Conservation (phyloP, 1,140 invertebrate species). For the Drosophila ohnishii region DNA sequence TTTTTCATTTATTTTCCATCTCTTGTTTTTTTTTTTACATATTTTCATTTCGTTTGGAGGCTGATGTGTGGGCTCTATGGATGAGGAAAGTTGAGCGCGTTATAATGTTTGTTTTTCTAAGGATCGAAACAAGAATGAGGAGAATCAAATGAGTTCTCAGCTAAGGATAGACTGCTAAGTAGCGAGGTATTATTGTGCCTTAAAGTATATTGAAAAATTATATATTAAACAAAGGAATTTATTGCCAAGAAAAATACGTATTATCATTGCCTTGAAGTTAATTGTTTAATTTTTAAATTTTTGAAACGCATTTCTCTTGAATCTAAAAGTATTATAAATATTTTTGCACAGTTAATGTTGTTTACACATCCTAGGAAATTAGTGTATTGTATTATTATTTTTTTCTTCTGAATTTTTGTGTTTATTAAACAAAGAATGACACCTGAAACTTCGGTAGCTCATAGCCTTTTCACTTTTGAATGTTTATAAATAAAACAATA, state of each 20-base stretch:
- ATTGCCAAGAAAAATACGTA: not conserved
- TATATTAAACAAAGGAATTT: not conserved
- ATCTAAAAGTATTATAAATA: not conserved
- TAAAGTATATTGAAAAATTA: not conserved
- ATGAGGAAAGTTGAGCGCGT: constrained; percentile 1
- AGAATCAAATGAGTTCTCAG: not conserved
- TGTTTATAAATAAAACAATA: not conserved
- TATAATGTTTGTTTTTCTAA: constrained; percentile 18
- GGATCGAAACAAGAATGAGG: constrained; percentile 11
- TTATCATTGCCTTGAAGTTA: not conserved
- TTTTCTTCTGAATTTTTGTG: not conserved
- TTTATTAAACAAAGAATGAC: not conserved
- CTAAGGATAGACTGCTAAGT: too few relatives aligned
- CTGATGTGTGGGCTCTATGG: constrained; percentile 45
- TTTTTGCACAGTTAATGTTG: not conserved
- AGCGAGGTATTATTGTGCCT: too few relatives aligned
- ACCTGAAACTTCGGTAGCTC: not conserved
- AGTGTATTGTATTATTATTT: too few relatives aligned
- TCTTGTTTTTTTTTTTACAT: constrained; percentile 40
- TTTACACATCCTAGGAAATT: too few relatives aligned
- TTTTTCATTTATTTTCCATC: constrained; percentile 48
- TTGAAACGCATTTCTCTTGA: not conserved
- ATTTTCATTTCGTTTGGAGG: constrained; percentile 57
- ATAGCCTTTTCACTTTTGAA: constrained; percentile 7
- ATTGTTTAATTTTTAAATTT: not conserved